Conservation (phyloP, 2,888 invertebrate species). For the Drosophila picticornis region DNA sequence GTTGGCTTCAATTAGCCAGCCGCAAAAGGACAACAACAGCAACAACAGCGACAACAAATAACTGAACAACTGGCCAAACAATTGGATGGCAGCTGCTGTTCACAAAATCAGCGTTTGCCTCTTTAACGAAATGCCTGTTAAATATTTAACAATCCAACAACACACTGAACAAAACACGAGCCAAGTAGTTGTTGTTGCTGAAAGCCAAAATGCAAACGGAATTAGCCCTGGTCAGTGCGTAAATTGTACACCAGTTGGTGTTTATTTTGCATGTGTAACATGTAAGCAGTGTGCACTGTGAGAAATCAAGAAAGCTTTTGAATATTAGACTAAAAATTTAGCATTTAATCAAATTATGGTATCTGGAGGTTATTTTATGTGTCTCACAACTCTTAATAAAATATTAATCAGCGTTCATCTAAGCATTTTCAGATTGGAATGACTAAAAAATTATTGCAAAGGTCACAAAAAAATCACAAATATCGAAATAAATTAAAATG, state of each 20-base stretch:
- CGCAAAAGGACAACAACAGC: slow-evolving; percentile 39
- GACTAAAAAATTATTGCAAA: neutral
- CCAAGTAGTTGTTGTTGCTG: slow-evolving; percentile 19
- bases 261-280: slow-evolving; percentile 13
- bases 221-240: slow-evolving; percentile 72
- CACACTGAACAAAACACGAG: slow-evolving; percentile 30
- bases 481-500: too few species aligned
- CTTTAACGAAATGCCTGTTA: slow-evolving; percentile 44
- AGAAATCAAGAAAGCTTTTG: neutral
- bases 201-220: slow-evolving; percentile 72
- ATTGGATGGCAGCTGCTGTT: slow-evolving; percentile 18
- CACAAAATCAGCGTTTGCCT: slow-evolving; percentile 44
- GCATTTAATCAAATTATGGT: neutral
- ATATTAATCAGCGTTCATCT: neutral
- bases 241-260: neutral
- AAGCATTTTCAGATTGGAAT: neutral
- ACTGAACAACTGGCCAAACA: slow-evolving; percentile 28
- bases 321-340: accelerated
- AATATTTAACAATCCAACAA: slow-evolving; percentile 64
- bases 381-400: neutral
- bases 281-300: slow-evolving; percentile 22
- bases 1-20: slow-evolving; percentile 68
- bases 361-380: neutral
- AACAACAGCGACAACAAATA: neutral
- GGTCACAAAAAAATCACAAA: too few species aligned